Percentiles rank a stretch among this genome's conserved stretches.
These are phyloP conservation scores for Drosophila seclusa DNA, from an alignment of 2,888 invertebrate species.

Conservation along the genomic window DNA sequence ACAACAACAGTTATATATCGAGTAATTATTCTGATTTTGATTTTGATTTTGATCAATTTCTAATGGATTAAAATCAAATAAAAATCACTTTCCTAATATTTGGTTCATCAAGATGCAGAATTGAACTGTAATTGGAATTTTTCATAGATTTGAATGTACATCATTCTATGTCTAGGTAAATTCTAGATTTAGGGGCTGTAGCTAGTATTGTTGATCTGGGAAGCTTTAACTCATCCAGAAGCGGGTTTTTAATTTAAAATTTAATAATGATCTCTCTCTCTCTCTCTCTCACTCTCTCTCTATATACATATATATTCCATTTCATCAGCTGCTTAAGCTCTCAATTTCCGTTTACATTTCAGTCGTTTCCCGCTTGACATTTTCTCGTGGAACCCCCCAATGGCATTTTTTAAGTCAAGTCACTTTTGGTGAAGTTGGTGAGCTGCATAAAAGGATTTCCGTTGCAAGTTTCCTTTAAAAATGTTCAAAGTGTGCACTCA, in stretches of 20 bases:
- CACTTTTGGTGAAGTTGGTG: slow-evolving; percentile 36
- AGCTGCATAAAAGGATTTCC: slow-evolving; percentile 53
- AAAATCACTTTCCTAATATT: neutral
- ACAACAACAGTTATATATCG: neutral
- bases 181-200: neutral
- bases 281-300: neutral
- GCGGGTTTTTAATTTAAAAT: neutral
- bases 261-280: neutral
- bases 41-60: neutral
- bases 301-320: neutral
- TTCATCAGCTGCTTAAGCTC: slow-evolving; percentile 14
- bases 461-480: slow-evolving; percentile 42
- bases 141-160: neutral
- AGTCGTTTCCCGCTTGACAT: slow-evolving; percentile 34
- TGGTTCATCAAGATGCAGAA: neutral
- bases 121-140: neutral
- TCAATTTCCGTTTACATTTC: slow-evolving; percentile 10
- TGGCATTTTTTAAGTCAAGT: slow-evolving; percentile 29
- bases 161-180: neutral
- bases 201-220: neutral
- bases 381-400: slow-evolving; percentile 29
- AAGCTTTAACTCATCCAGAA: neutral
- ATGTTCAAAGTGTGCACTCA: slow-evolving; percentile 49
- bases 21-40: neutral
- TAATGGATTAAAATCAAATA: neutral